Conservation (phyloP, 2,113 vertebrate genomes). For the Heliornis fulica region DNA sequence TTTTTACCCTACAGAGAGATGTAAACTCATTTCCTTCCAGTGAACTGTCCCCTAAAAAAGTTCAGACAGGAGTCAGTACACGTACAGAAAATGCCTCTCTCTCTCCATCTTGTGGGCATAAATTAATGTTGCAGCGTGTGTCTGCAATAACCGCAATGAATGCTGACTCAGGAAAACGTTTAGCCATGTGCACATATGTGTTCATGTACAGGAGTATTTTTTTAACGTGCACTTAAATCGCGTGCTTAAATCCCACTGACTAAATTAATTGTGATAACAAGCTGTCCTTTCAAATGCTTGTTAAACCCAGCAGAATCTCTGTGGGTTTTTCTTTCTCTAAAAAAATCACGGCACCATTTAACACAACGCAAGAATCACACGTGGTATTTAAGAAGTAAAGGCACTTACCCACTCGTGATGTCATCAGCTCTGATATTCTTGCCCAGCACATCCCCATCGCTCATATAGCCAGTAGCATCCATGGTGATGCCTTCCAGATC, state of each 20-base stretch:
- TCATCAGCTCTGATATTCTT: constrained; percentile 92
- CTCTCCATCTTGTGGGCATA: constrained; percentile 61
- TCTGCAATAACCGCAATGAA: neutral
- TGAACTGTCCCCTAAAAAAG: neutral
- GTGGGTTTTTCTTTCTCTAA: neutral
- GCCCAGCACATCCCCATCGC: constrained; percentile 92
- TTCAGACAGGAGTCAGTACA: accelerated
- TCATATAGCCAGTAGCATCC: constrained; percentile 95
- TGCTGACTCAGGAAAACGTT: neutral
- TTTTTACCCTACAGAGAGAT: neutral
- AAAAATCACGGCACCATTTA: accelerated
- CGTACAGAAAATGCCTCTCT: neutral
- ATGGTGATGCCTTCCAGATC: constrained; percentile 83
- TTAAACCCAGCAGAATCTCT: accelerated
- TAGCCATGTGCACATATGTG: accelerated
- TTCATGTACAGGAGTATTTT: neutral
- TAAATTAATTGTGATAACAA: neutral
- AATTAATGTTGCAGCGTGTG: neutral
- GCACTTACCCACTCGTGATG: constrained; percentile 89
- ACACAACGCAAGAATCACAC: accelerated
- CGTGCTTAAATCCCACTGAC: neutral
- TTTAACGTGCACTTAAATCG: too few relatives aligned
- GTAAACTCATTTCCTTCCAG: neutral
- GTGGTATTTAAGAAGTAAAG: accelerated
- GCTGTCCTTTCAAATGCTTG: neutral